phyloP scores from a whole-genome alignment of 2,888 invertebrate species.

The Eilema depressum region DNA sequence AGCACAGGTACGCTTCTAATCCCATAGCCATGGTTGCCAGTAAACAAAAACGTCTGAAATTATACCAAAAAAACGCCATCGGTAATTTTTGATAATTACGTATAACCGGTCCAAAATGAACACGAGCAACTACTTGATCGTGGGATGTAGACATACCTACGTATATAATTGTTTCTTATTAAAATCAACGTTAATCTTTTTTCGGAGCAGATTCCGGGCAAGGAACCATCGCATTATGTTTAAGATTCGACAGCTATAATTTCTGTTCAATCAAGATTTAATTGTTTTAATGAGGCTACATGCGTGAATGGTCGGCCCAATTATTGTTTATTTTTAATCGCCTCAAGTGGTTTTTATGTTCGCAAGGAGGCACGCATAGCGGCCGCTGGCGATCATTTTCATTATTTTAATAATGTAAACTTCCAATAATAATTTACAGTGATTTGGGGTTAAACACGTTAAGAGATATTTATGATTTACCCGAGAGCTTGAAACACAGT shows the following conservation, averaged over 20 bases:
- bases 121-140: conserved; percentile 79
- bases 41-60: conserved; percentile 73
- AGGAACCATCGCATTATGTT: conserved; percentile 84
- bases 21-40: conserved; percentile 43
- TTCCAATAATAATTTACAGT: conserved; percentile 87
- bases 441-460: conserved; percentile 87
- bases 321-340: conserved; percentile 88
- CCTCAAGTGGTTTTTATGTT: conserved; percentile 86
- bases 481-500: conserved; percentile 70
- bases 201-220: conserved; percentile 83
- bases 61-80: conserved; percentile 76
- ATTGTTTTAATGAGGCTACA: conserved; percentile 87
- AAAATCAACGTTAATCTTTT: conserved; percentile 86
- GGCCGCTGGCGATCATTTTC: conserved; percentile 85
- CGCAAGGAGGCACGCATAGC: conserved; percentile 84
- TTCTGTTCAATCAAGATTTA: conserved; percentile 88
- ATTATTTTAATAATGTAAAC: conserved; percentile 88
- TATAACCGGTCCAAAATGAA: conserved; percentile 77
- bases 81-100: conserved; percentile 86
- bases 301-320: conserved; percentile 87
- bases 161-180: conserved; percentile 86
- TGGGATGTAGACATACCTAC: conserved; percentile 80
- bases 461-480: conserved; percentile 84
- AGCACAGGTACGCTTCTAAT: conserved; percentile 52
- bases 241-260: conserved; percentile 87